Evolutionary conservation across 2,113 vertebrate species (phyloP), one percentile per base, ranked within the genome.

Genomic region (Platysteira castanea): DNA sequence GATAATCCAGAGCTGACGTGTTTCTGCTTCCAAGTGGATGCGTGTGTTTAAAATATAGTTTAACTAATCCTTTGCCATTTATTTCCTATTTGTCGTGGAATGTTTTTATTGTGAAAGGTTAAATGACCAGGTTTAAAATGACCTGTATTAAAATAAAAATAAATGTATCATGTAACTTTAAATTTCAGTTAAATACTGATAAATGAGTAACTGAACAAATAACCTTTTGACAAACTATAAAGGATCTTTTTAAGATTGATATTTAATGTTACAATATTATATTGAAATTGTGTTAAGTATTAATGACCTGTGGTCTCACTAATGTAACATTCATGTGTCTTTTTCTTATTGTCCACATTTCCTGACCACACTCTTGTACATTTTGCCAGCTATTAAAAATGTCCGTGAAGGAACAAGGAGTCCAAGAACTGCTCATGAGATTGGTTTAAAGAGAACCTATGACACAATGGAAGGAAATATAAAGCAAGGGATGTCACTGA

Each of bases 361-460:
- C 39, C 78, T 94, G 59, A 96, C 60, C 33, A 77, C 11, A 28
- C 54, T 54, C 87, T 41, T 96, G 13, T 96, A 5, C 90, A 23
- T 70, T 91, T 84, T 85, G n/a, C 68, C 94, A 99, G 99, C 99
- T 84, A 99, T 99, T 94, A 99, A 99, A 97, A 99, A 99, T 87
- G 98, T 98, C 52, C 98, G 99, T 90, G 99, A 99, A 97, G 99
- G 98, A 89, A 99, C 99, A 26, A 98, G 99, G 92, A 99, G 99
- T 95, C 99, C 99, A 39, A 98, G 99, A 95, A 99, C 98, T 33
- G 98, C 98, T 94, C 99, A 99, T 56, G 99, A 99, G 70, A 97
- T 99, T 64, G 79, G 97, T 73, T 97, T 98, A 41, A 99, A 99
- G 95, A 99, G 99, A 96, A 98, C 98, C 42, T 99, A 99, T 60